Conservation (phyloP, 2,113 vertebrate species). For the Epinephelus fuscoguttatus region DNA sequence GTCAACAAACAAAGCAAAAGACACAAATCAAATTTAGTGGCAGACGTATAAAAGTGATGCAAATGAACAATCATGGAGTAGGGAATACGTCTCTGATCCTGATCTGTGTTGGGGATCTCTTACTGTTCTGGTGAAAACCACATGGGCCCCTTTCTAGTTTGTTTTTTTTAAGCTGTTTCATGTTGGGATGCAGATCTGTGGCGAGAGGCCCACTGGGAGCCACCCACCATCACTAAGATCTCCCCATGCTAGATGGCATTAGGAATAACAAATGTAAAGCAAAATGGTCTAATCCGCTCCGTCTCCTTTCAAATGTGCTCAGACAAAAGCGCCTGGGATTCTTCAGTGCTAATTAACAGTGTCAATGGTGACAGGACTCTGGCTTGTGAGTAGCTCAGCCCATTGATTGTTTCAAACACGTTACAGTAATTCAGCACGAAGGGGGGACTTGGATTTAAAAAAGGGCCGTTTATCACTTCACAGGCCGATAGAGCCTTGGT, state of each 20-base stretch:
- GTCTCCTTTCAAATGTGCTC: constrained; percentile 65
- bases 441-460: constrained; percentile 50
- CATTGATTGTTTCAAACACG: constrained; percentile 70
- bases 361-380: constrained; percentile 73
- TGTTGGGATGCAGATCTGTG: constrained; percentile 62
- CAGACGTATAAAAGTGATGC: constrained; percentile 65
- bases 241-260: constrained; percentile 60
- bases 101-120: not conserved
- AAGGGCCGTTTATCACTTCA: constrained; percentile 67
- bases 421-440: constrained; percentile 54
- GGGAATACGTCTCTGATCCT: constrained; percentile 27
- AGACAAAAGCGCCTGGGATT: constrained; percentile 73
- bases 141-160: constrained; percentile 27
- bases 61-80: constrained; percentile 58
- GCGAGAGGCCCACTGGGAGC: constrained; percentile 44
- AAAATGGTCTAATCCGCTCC: constrained; percentile 73
- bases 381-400: constrained; percentile 63
- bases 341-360: constrained; percentile 73
- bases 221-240: constrained; percentile 68
- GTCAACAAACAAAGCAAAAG: constrained; percentile 73
- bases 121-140: constrained; percentile 21
- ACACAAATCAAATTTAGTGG: constrained; percentile 61
- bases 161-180: constrained; percentile 50
- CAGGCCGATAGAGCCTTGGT: constrained; percentile 56
- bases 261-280: constrained; percentile 75